Base-by-base conservation (phyloP, 2,888 invertebrate species). In the Balanococcus diminutus region DNA sequence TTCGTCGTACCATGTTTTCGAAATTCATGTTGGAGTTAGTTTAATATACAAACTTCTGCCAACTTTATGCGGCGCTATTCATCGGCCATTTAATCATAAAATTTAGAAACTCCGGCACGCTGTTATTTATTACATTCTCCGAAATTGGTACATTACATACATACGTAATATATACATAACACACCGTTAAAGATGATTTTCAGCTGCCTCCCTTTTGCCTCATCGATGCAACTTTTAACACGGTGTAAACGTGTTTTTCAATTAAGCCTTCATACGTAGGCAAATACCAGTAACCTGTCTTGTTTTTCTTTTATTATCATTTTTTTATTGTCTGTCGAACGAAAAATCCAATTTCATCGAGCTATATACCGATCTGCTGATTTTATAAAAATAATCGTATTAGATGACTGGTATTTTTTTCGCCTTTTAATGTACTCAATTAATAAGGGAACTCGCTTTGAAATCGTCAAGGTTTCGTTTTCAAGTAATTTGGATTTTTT, bases 41-140 rank as follows among this genome's bases (percentile, higher is more conserved):
- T 42, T 82, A 82, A 82, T 82, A 82, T 51, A 51, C 82, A 82
- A 51, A 75, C 75, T 75, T 75, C 75, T 32, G 75, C n/a, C 75
- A 75, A 75, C 75, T 75, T 75, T 75, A 81, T 36, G 46, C 81
- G 75, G 75, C 36, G 31, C 19, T 46, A 36, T 72, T 61, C 84
- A 75, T 75, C 84, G 75, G 84, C 75, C 84, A 84, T 84, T 84
- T 84, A 84, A 84, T 84, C 72, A 84, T 84, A 84, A 84, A 84
- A 84, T 84, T 84, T 75, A 72, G 75, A 75, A 84, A 84, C 84
- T 72, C 75, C 84, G 75, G 72, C 84, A 75, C 72, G 75, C 28
- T 84, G 72, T 84, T 84, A 84, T 84, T 84, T 84, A 84, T 84
- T 84, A 84, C 84, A 75, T 84, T 72, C 39, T 75, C 42, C 14